phyloP scores from a whole-genome alignment of 2,888 invertebrate species.

The Melitaea athalia region DNA sequence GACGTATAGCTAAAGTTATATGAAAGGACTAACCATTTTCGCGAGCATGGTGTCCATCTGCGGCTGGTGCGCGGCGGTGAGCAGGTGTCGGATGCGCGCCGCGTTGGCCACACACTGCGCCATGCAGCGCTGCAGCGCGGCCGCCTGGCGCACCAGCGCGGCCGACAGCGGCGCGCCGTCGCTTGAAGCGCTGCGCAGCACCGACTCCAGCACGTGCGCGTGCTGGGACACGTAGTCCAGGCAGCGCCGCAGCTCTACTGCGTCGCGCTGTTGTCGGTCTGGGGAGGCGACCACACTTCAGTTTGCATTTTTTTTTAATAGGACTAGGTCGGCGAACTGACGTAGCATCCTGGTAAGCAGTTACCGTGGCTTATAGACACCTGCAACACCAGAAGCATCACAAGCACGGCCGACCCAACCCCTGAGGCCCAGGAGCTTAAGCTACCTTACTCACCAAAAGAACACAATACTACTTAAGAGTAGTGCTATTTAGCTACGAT shows the following conservation, averaged over 20 bases:
- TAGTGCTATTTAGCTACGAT: too few relatives aligned
- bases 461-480: too few relatives aligned
- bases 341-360: too few relatives aligned
- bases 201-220: conserved; percentile 73
- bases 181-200: conserved; percentile 64
- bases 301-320: too few relatives aligned
- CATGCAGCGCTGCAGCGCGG: conserved; percentile 77
- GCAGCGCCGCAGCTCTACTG: conserved; percentile 74
- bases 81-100: conserved; percentile 67
- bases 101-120: conserved; percentile 78
- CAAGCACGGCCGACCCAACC: too few relatives aligned
- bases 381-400: too few relatives aligned
- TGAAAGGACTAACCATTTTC: conserved; percentile 76
- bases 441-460: too few relatives aligned
- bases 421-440: too few relatives aligned
- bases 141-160: conserved; percentile 72
- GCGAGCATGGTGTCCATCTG: conserved; percentile 78
- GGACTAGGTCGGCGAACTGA: too few relatives aligned
- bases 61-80: conserved; percentile 70
- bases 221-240: conserved; percentile 76
- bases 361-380: too few relatives aligned
- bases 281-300: conserved; percentile 10
- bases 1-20: too few relatives aligned
- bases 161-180: conserved; percentile 66
- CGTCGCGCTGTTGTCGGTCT: conserved; percentile 75